Evolutionary conservation across 23 tunicate species (phyloP).

Genomic region (Ciona savignyi): DNA sequence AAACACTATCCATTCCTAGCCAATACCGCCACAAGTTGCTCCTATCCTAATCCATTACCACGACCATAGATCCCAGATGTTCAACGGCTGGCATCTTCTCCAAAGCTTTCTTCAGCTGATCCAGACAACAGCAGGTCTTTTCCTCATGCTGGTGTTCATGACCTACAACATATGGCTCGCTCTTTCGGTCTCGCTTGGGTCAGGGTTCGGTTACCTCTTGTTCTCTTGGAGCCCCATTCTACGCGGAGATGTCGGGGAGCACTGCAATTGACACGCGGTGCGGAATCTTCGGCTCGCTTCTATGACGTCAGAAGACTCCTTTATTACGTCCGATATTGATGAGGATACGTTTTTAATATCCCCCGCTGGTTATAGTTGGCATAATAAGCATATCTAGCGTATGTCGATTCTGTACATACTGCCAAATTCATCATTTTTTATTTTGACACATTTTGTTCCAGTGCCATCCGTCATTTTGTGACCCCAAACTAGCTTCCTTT

Average conservation of each 20-base stretch:
- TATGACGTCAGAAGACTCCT: neutral
- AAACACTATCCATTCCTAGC: no score
- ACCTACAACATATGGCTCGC: conserved; percentile 64
- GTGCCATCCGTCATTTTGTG: no score
- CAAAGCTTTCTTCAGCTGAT: conserved; percentile 48
- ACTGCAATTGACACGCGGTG: neutral
- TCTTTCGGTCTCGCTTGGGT: conserved; percentile 52
- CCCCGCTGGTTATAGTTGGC: neutral
- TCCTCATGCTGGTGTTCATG: conserved; percentile 66
- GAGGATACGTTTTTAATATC: neutral
- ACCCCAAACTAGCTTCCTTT: no score
- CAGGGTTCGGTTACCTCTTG: conserved; percentile 46
- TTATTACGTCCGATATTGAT: neutral
- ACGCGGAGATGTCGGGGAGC: neutral
- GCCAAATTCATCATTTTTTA: no score
- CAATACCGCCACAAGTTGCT: neutral
- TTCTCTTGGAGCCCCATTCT: conserved; percentile 27
- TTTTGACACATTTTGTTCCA: no score
- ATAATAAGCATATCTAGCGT: neutral
- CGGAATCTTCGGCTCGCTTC: neutral
- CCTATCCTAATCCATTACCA: neutral
- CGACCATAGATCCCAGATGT: conserved; percentile 18
- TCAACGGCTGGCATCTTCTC: conserved; percentile 55
- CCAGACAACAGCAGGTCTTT: conserved; percentile 55
- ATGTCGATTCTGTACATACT: no score